phyloP scores from a whole-genome alignment of 2,113 vertebrate species.

The Terrapene triunguis region DNA sequence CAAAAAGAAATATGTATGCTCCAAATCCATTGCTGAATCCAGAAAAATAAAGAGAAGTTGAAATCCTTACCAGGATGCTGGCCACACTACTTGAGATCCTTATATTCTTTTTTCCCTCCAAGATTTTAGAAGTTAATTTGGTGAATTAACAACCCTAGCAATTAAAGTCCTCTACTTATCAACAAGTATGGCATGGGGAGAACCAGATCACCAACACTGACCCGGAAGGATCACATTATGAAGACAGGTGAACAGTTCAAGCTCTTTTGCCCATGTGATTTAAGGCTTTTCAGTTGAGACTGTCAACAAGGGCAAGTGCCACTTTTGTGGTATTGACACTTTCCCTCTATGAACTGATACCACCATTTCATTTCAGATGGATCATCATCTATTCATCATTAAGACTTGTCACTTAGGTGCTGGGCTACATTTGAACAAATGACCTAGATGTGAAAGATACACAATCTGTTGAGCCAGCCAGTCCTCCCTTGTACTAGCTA shows the following conservation, averaged over 20 bases:
- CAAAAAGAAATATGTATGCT: background rate
- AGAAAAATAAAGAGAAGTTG: background rate
- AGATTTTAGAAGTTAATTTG: background rate
- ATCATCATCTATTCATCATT: conserved; percentile 11
- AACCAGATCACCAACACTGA: background rate
- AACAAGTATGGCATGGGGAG: background rate
- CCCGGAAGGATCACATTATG: background rate
- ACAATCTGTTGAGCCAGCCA: background rate
- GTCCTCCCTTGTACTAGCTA: background rate
- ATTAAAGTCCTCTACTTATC: background rate
- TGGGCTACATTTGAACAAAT: background rate
- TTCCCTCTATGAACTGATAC: background rate
- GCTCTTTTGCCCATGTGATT: background rate
- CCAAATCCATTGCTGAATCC: background rate
- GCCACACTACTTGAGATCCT: background rate
- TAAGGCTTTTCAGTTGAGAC: background rate
- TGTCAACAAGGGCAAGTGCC: background rate
- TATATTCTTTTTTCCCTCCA: background rate
- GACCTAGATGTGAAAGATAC: background rate
- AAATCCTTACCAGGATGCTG: background rate
- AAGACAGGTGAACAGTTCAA: background rate
- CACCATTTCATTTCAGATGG: background rate
- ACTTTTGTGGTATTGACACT: background rate
- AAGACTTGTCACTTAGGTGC: background rate
- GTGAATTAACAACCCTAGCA: background rate